These are phyloP conservation scores for Paramormyrops kingsleyae DNA, from an alignment of 2,113 vertebrate genomes.

Conservation along the genomic window DNA sequence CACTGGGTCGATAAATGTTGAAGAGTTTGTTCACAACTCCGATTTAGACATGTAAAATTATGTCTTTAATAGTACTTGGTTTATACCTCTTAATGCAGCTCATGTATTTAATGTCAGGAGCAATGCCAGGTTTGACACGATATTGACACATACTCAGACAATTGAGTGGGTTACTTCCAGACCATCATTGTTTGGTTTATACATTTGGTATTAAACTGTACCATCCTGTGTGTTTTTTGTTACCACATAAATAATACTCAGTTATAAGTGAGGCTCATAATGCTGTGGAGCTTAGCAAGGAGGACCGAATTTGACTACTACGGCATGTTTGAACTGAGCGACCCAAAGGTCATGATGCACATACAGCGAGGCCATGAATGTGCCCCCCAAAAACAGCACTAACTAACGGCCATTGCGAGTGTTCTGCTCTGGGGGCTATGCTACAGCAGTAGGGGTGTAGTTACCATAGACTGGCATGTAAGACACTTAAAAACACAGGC, in stretches of 20 bases:
- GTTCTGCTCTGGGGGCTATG: not conserved
- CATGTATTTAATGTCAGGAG: not conserved
- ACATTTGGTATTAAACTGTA: not conserved
- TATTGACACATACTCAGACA: not conserved
- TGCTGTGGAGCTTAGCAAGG: not conserved
- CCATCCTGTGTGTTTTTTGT: not conserved
- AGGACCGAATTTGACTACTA: not conserved
- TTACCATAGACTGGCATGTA: not conserved
- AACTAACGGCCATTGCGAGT: not conserved
- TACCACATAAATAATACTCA: not conserved
- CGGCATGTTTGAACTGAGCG: not conserved
- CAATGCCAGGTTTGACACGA: not conserved
- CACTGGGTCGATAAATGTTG: slow-evolving; percentile 57
- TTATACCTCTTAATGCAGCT: not conserved
- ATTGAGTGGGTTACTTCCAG: not conserved
- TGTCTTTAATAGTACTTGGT: not conserved
- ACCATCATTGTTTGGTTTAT: not conserved
- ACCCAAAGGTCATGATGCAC: not conserved
- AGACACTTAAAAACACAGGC: not conserved
- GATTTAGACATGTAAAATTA: not conserved
- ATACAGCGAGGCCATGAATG: not conserved
- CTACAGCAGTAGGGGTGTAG: not conserved
- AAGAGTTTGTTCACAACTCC: slow-evolving; percentile 50
- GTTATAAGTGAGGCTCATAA: not conserved
- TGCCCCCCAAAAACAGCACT: not conserved